A percentile compares a stretch with the other conserved stretches of the same genome.
These are phyloP conservation scores for Catharus bicknelli DNA, from an alignment of 2,113 vertebrate species.

Conservation along the genomic window DNA sequence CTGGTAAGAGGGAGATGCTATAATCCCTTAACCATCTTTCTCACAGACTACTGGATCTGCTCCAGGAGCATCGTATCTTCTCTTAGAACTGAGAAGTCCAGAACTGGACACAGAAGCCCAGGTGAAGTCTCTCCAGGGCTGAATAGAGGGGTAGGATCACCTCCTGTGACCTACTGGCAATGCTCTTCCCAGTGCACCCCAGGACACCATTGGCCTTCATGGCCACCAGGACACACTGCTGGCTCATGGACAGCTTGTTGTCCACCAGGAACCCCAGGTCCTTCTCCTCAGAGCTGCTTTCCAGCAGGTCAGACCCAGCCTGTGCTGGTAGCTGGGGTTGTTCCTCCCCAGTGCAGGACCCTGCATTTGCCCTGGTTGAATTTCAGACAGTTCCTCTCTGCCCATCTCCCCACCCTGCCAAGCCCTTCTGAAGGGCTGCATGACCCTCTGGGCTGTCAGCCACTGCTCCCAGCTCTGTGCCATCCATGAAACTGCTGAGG, in stretches of 20 bases:
- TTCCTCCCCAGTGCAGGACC: no score
- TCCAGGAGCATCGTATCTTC: accelerated
- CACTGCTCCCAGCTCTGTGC: no score
- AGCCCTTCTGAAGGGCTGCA: no score
- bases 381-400: no score
- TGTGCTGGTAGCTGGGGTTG: no score
- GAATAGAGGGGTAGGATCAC: background rate
- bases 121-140: no score
- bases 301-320: background rate
- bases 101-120: background rate
- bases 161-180: accelerated
- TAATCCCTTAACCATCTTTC: background rate
- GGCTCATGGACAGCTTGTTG: background rate
- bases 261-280: background rate
- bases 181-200: no score
- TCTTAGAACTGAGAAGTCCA: background rate
- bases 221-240: background rate
- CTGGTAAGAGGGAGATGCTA: background rate
- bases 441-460: no score
- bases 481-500: no score
- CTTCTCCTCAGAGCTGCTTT: background rate
- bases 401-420: no score
- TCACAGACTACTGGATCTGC: background rate
- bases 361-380: no score
- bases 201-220: background rate